A percentile compares a stretch with the other conserved stretches of the same genome.
These are phyloP conservation scores for Emmelina monodactyla DNA, from an alignment of 2,888 invertebrate species.

Conservation along the genomic window DNA sequence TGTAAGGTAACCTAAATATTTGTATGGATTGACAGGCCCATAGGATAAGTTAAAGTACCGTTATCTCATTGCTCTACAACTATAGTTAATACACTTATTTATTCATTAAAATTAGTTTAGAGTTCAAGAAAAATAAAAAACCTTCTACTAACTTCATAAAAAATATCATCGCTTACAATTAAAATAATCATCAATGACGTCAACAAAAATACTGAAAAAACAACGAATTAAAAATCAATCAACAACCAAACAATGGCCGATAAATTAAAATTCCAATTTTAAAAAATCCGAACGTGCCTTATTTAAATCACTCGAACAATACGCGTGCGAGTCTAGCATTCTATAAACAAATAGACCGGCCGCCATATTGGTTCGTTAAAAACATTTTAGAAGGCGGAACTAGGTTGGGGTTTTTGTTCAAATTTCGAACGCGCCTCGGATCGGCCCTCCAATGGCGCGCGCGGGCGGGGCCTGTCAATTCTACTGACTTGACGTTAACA, in stretches of 20 bases:
- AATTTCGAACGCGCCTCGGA: conserved; percentile 55
- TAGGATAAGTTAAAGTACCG: too few species aligned
- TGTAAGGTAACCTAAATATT: too few species aligned
- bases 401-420: conserved; percentile 61
- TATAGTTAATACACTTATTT: too few species aligned
- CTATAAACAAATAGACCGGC: conserved; percentile 51
- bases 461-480: conserved; percentile 61
- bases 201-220: neutral
- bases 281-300: conserved; percentile 22
- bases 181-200: neutral
- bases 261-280: conserved; percentile 22
- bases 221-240: conserved; percentile 1
- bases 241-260: conserved; percentile 15
- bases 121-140: too few species aligned
- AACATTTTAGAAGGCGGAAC: conserved; percentile 66
- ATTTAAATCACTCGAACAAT: conserved; percentile 19
- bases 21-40: too few species aligned
- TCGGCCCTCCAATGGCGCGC: conserved; percentile 56
- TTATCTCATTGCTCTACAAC: too few species aligned
- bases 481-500: conserved; percentile 56
- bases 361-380: conserved; percentile 60
- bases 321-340: conserved; percentile 30
- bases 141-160: too few species aligned
- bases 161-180: too few species aligned
- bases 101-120: too few species aligned